Evolutionary conservation across 35 echinoderm and acorn worm genomes (phyloP).

Genomic region (Chiridota heheva): DNA sequence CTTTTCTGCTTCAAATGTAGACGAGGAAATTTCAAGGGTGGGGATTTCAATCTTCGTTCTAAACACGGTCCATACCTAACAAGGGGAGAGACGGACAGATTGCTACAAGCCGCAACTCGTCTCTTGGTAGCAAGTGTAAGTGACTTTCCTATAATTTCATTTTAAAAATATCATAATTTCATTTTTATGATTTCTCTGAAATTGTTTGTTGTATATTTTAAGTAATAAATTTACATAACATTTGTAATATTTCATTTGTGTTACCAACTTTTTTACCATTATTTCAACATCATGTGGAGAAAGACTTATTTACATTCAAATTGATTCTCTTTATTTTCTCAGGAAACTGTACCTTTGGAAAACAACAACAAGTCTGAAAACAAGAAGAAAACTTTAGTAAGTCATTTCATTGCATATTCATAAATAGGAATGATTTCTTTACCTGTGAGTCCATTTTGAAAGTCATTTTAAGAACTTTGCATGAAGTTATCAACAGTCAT

Average conservation of each 20-base stretch:
- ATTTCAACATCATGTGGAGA: not conserved
- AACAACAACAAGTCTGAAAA: conserved; percentile 72
- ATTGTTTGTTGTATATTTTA: not conserved
- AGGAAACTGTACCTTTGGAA: conserved; percentile 77
- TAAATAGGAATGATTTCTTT: not conserved
- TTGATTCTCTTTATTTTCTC: conserved; percentile 6
- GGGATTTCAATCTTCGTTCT: conserved; percentile 74
- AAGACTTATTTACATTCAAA: not conserved
- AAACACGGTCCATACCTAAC: conserved; percentile 81
- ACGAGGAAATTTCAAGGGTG: conserved; percentile 72
- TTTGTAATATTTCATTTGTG: not conserved
- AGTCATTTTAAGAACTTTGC: no score
- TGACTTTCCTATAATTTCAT: conserved; percentile 1
- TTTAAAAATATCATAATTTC: no score
- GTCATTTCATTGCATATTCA: not conserved
- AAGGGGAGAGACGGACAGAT: conserved; percentile 83
- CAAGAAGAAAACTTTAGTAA: no score
- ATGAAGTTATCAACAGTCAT: no score
- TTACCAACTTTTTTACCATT: not conserved
- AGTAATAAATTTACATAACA: not conserved
- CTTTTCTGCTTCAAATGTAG: conserved; percentile 26
- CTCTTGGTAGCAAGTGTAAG: conserved; percentile 91
- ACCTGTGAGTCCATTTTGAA: not conserved
- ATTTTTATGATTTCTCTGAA: no score
- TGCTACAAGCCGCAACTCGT: conserved; percentile 84